A percentile compares a stretch with the other conserved stretches of the same genome.
phyloP scores from a whole-genome alignment of 2,113 vertebrate species.

The Rhizomys pruinosus region DNA sequence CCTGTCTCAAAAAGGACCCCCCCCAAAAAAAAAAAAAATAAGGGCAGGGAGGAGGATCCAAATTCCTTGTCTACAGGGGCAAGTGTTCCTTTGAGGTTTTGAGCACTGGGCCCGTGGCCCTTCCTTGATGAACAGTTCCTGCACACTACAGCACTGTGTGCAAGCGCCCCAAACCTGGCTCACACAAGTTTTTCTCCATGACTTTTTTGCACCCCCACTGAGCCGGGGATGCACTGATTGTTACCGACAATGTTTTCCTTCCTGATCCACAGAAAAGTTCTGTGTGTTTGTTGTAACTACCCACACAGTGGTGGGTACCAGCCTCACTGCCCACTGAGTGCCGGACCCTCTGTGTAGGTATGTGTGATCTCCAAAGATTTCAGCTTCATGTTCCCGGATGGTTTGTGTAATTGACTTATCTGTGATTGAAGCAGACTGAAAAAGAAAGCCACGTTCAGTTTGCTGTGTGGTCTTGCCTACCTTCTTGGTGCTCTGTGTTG shows the following conservation, averaged over 20 bases:
- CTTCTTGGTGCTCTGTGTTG: rapidly evolving
- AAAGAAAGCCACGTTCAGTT: neutral
- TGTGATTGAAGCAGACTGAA: neutral
- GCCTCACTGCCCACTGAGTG: neutral
- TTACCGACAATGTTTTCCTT: neutral
- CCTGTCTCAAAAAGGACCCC: too few relatives aligned
- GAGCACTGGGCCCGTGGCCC: rapidly evolving
- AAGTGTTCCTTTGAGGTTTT: neutral
- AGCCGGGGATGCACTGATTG: neutral
- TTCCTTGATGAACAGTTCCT: too few relatives aligned
- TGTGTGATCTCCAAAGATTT: rapidly evolving
- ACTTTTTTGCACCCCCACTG: rapidly evolving
- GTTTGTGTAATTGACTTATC: too few relatives aligned
- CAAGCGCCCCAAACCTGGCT: rapidly evolving
- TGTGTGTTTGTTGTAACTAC: neutral
- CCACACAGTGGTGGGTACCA: neutral
- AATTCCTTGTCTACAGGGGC: too few relatives aligned
- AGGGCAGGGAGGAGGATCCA: neutral
- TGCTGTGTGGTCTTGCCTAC: rapidly evolving
- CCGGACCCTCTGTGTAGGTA: rapidly evolving
- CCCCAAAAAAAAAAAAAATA: too few relatives aligned
- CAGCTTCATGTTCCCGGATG: rapidly evolving
- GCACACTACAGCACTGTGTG: too few relatives aligned
- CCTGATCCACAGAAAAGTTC: neutral
- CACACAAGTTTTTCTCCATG: too few relatives aligned